Evolutionary conservation across 2,888 invertebrate species (phyloP), one percentile per base, ranked within the genome.

Genomic region (Rhamnusium bicolor): DNA sequence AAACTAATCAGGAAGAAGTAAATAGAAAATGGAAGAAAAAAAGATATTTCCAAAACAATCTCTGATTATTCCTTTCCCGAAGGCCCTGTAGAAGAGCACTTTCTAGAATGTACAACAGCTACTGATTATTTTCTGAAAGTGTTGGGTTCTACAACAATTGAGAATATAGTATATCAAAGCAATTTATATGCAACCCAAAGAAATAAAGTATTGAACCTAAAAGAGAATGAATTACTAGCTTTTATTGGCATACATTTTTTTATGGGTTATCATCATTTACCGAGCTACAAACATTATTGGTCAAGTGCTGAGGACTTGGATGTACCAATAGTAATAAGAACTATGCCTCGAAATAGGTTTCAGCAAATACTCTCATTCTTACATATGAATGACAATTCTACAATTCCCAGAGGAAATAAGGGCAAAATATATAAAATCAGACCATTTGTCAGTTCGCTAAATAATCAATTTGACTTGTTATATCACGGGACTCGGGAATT

Each of bases 231-330:
- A 62, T 46, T 67, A 16, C 29, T 67, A 46, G 56, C 67, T 40
- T 69, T 69, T 56, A 32, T 69, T 46, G 69, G 69, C 14, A 29
- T 62, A 5, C 51, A 69, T 29, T 69, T 62, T 46, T 54, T 69
- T 12, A 62, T 69, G 18, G 69, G 62, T 10, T 69, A 53, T 46
- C 62, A 62, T 69, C 56, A n/a, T n/a, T n/a, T n/a, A n/a, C n/a
- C n/a, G n/a, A n/a, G n/a, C n/a, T n/a, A n/a, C n/a, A n/a, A n/a
- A n/a, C n/a, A n/a, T n/a, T n/a, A n/a, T n/a, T n/a, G n/a, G n/a
- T n/a, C n/a, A 29, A 14, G 19, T 47, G 14, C 58, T 58, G 58
- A 56, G 8, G 65, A 71, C 27, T 19, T 71, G 24, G 65, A 65
- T 16, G 32, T 58, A 7, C 29, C 16, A n/a, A 47, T 71, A 18